Percentiles rank a stretch among this genome's conserved stretches.
phyloP scores from a whole-genome alignment of 2,888 invertebrate species.

The Pristionchus exspectatus region DNA sequence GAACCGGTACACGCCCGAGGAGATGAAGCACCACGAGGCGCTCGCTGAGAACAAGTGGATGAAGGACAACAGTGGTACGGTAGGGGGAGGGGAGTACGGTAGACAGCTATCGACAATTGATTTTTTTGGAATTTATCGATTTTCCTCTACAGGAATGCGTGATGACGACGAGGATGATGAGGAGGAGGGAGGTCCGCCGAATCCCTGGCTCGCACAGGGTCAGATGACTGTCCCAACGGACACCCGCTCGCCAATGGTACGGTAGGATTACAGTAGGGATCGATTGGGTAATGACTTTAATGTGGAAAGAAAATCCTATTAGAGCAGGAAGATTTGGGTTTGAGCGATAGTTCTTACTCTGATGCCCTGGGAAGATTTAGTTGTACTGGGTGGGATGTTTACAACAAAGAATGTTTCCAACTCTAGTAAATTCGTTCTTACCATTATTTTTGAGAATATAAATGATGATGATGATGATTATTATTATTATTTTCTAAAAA shows the following conservation, averaged over 20 bases:
- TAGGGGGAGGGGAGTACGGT: background rate
- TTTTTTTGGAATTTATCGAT: background rate
- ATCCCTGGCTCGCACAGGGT: background rate
- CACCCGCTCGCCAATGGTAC: background rate
- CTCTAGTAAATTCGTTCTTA: too few species aligned
- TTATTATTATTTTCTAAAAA: background rate
- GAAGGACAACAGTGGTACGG: constrained; percentile 27
- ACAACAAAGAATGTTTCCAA: too few species aligned
- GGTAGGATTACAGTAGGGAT: background rate
- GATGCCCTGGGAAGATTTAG: background rate
- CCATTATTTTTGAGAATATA: background rate
- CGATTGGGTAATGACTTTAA: background rate
- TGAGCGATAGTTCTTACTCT: background rate
- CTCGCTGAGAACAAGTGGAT: constrained; percentile 39
- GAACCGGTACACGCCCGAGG: constrained; percentile 54
- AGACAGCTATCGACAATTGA: background rate
- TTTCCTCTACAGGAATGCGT: background rate
- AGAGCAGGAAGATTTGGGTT: background rate
- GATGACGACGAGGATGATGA: constrained; percentile 34
- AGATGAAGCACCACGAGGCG: constrained; percentile 54
- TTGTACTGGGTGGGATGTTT: too few species aligned
- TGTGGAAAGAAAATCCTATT: too few species aligned
- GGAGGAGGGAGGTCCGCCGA: background rate
- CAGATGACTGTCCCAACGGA: background rate
- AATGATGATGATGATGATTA: background rate